A percentile compares a stretch with the other conserved stretches of the same genome.
Conservation (phyloP, 2,797 vertebrate species). For the Meda fulgida region DNA sequence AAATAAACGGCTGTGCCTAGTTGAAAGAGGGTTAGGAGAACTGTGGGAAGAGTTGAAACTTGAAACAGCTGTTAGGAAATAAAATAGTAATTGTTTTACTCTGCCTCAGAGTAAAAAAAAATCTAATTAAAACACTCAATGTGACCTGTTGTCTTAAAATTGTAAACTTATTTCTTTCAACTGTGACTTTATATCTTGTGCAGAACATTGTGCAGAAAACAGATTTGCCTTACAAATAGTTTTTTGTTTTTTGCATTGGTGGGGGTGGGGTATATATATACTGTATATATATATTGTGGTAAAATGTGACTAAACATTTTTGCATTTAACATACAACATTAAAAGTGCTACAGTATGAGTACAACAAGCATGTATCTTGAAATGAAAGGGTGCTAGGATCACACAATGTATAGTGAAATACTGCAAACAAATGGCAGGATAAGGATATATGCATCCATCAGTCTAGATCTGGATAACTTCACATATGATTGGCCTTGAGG, state of each 20-base stretch:
- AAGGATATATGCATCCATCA: too few species aligned
- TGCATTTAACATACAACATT: not conserved
- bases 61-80: not conserved
- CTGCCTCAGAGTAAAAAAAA: too few species aligned
- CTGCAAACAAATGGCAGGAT: not conserved
- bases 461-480: not conserved
- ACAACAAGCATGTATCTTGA: not conserved
- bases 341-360: not conserved
- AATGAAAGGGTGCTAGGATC: not conserved
- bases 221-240: too few species aligned
- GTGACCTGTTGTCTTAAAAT: too few species aligned
- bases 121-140: too few species aligned
- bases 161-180: too few species aligned
- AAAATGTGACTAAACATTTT: not conserved
- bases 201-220: too few species aligned
- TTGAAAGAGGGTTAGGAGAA: not conserved
- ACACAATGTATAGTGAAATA: not conserved
- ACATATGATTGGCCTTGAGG: conserved; percentile 13
- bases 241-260: too few species aligned
- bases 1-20: not conserved
- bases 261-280: too few species aligned
- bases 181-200: too few species aligned
- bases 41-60: not conserved
- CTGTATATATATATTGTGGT: too few species aligned
- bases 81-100: too few species aligned